Percentiles rank a stretch among this genome's conserved stretches.
Conservation (phyloP, 2,797 vertebrate species). For the Cyprinella venusta region DNA sequence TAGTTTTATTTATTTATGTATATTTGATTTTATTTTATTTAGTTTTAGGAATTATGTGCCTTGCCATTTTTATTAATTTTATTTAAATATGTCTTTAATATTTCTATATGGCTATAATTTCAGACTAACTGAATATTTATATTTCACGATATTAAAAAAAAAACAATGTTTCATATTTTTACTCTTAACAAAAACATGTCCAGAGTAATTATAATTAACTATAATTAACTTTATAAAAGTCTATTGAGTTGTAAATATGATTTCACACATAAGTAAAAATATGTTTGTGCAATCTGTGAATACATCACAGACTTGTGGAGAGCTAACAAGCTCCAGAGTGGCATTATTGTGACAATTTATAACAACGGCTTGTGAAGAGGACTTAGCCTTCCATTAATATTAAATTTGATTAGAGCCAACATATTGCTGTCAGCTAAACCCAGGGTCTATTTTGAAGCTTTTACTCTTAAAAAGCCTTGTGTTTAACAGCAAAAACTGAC, state of each 20-base stretch:
- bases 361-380: neutral
- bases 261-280: neutral
- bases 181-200: neutral
- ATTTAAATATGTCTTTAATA: neutral
- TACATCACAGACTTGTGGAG: conserved; percentile 1
- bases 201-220: neutral
- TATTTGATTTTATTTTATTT: neutral
- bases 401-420: neutral
- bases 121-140: neutral
- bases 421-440: neutral
- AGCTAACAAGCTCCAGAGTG: neutral
- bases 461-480: neutral
- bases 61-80: neutral
- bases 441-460: neutral
- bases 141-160: neutral
- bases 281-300: neutral
- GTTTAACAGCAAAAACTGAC: neutral
- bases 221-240: neutral
- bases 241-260: neutral
- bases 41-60: neutral
- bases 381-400: neutral
- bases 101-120: neutral
- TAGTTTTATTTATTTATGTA: neutral
- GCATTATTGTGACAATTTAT: neutral
- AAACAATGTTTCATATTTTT: neutral